Percentiles rank a stretch among this genome's conserved stretches.
These are phyloP conservation scores for Actinemys pallida DNA, from an alignment of 2,113 vertebrate genomes.

Conservation along the genomic window DNA sequence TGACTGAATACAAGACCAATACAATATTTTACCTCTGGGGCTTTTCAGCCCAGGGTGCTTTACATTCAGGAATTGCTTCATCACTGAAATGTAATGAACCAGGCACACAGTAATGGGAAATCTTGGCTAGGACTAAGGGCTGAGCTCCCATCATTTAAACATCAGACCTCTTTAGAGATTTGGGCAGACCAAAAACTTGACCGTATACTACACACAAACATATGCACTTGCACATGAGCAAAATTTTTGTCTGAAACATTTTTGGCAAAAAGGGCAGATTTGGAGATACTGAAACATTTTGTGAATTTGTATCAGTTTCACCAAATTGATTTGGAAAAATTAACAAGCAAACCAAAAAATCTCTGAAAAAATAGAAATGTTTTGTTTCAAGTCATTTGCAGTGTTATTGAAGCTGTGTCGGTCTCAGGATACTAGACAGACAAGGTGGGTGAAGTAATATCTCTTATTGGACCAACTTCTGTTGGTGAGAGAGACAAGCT, in stretches of 20 bases:
- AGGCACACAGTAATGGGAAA: not conserved
- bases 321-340: not conserved
- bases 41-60: conserved; percentile 29
- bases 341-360: not conserved
- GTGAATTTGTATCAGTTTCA: not conserved
- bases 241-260: not conserved
- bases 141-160: rapidly evolving
- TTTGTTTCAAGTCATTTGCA: not conserved
- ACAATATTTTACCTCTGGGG: conserved; percentile 38
- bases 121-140: rapidly evolving
- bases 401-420: not conserved
- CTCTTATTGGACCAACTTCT: too few species aligned
- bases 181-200: not conserved
- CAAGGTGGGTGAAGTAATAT: too few species aligned
- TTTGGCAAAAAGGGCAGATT: not conserved
- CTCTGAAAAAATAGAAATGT: not conserved
- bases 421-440: not conserved
- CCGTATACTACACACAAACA: not conserved
- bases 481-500: too few species aligned
- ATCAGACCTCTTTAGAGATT: not conserved
- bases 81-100: not conserved
- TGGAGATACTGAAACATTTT: not conserved
- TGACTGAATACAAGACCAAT: conserved; percentile 2
- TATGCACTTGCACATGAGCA: not conserved
- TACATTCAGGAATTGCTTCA: not conserved